Evolutionary conservation across 2,113 vertebrate species (phyloP).

Genomic region (Dascyllus trimaculatus): DNA sequence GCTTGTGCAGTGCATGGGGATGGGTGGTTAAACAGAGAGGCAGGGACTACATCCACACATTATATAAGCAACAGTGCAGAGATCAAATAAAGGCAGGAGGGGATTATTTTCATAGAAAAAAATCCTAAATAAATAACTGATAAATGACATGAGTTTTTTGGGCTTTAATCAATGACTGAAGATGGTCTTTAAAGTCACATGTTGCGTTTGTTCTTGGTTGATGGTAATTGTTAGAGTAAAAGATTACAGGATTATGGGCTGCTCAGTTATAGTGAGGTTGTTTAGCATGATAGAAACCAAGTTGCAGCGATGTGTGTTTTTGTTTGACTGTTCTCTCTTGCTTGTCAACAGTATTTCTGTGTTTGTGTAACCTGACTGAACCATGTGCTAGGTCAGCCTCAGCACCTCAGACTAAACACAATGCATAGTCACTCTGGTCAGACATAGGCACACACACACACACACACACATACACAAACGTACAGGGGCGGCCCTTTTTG

Average conservation of each 20-base stretch:
- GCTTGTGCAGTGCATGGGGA: too few relatives aligned
- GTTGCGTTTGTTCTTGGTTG: too few relatives aligned
- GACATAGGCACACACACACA: conserved; percentile 7
- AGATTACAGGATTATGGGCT: background rate
- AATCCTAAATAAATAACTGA: too few relatives aligned
- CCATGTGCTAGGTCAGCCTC: conserved; percentile 7
- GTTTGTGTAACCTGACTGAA: conserved; percentile 32
- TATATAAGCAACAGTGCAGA: too few relatives aligned
- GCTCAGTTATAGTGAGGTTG: background rate
- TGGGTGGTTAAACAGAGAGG: too few relatives aligned
- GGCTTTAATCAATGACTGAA: too few relatives aligned
- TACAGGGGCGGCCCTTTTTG: conserved; percentile 3
- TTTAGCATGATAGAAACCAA: background rate
- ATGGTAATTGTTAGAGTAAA: background rate
- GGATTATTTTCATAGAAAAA: too few relatives aligned
- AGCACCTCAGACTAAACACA: conserved; percentile 46
- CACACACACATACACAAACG: background rate
- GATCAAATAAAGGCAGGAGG: too few relatives aligned
- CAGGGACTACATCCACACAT: too few relatives aligned
- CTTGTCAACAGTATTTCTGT: background rate
- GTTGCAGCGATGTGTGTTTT: background rate
- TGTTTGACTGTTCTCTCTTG: background rate
- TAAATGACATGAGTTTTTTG: too few relatives aligned
- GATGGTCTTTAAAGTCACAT: too few relatives aligned
- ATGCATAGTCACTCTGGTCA: conserved; percentile 21